Base-by-base conservation (phyloP, 2,113 vertebrate genomes). In the Pogona vitticeps region DNA sequence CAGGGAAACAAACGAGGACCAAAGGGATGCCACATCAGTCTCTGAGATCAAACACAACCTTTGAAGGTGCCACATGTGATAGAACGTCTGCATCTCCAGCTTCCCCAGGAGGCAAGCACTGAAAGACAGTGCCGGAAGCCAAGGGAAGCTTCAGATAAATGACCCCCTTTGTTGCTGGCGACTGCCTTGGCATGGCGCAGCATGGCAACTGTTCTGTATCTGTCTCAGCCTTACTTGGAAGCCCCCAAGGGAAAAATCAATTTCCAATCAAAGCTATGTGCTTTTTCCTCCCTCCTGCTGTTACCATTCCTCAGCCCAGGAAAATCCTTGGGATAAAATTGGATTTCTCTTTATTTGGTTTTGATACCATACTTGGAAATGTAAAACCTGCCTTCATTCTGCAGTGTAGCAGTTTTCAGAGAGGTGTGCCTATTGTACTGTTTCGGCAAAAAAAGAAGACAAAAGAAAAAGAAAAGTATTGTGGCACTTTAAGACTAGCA, bases 11-110 rank as follows among this genome's bases (percentile, higher is more conserved):
- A 59, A 52, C 5, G 76, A 71, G 18, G 33, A 79, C 76, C 76
- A 59, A 86, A 79, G 76, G 20, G 84, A n/a, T 40, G 15, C 33
- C 21, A 8, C 42, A 52, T 58, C 84, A 61, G 67, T 15, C 76
- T 80, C n/a, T 7, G 33, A 72, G 84, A 72, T 80, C 52, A 71
- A 71, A 61, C 3, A 6, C n/a, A 86, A 79, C 71, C 82, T 84
- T 84, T 75, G 56, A 75, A 84, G 71, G 72, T 28, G 82, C 58
- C 70, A 63, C 26, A 7, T 17, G 71, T 76, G 82, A 31, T 36
- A 63, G 71, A 67, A 13, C 75, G 15, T 46, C 15, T 2, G 40
- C 52, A 40, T 20, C 38, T 18, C 20, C 2, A 26, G n/a, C n/a
- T 28, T 80, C 84, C 84, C n/a, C 76, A 23, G 52, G 36, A 59